Evolutionary conservation across 2,888 invertebrate genomes (phyloP).

Genomic region (Coelopa pilipes): DNA sequence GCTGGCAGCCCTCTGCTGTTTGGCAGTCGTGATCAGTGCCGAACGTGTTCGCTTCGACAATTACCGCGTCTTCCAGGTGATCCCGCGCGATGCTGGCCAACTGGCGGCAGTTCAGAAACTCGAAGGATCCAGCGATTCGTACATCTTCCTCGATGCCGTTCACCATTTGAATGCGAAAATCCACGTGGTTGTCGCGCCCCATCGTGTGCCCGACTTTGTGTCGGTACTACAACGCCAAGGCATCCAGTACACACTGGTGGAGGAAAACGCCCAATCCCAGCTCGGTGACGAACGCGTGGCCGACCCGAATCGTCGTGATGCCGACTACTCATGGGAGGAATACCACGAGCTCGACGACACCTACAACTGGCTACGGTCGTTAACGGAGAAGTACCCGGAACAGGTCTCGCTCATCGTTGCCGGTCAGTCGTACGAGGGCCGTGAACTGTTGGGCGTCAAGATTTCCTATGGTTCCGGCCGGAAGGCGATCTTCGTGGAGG

Average conservation of each 20-base stretch:
- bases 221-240: constrained; percentile 37
- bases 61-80: constrained; percentile 71
- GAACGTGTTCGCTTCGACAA: constrained; percentile 67
- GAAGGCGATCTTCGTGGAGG: constrained; percentile 73
- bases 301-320: constrained; percentile 47
- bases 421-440: constrained; percentile 71
- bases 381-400: constrained; percentile 67
- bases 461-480: constrained; percentile 66
- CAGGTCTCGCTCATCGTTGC: constrained; percentile 67
- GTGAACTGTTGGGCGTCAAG: constrained; percentile 71
- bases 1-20: constrained; percentile 31
- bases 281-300: constrained; percentile 46
- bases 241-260: constrained; percentile 67
- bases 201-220: constrained; percentile 48
- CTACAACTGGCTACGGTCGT: constrained; percentile 70
- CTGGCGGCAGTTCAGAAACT: constrained; percentile 67
- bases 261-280: constrained; percentile 64
- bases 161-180: constrained; percentile 57
- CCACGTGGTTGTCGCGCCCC: constrained; percentile 65
- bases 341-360: constrained; percentile 66
- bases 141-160: constrained; percentile 67
- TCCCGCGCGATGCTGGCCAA: constrained; percentile 68
- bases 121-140: constrained; percentile 54
- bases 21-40: constrained; percentile 35
- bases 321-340: constrained; percentile 54